phyloP scores from a whole-genome alignment of 2,888 invertebrate genomes.

The Leucania comma region DNA sequence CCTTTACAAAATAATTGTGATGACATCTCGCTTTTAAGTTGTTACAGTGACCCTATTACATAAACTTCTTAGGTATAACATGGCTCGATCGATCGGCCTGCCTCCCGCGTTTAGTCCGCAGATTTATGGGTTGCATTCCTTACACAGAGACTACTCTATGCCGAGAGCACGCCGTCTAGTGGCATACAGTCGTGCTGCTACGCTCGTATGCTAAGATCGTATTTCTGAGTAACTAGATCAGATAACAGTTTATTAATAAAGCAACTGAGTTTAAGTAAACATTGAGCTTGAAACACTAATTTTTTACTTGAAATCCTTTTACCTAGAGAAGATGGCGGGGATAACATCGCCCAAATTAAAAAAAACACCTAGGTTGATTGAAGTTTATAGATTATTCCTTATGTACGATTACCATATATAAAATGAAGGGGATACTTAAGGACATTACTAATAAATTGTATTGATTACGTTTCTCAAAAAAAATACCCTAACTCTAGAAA shows the following conservation, averaged over 20 bases:
- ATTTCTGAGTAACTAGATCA: slow-evolving; percentile 16
- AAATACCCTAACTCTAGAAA: too few relatives aligned
- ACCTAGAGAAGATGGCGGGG: too few relatives aligned
- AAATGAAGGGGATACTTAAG: too few relatives aligned
- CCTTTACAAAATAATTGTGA: background rate
- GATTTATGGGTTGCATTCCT: slow-evolving; percentile 33
- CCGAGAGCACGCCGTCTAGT: background rate
- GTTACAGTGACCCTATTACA: background rate
- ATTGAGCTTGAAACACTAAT: background rate
- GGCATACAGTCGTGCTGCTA: background rate
- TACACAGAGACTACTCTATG: background rate
- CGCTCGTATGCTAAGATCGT: slow-evolving; percentile 3
- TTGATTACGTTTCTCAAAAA: too few relatives aligned
- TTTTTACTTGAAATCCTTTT: background rate
- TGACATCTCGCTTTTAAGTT: background rate
- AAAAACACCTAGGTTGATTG: too few relatives aligned
- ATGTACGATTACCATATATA: too few relatives aligned
- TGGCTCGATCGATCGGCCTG: slow-evolving; percentile 28
- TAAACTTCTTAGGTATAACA: slow-evolving; percentile 5
- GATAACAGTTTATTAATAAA: background rate
- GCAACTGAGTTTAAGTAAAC: background rate
- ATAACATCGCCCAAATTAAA: too few relatives aligned
- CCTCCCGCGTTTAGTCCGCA: slow-evolving; percentile 4
- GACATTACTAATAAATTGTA: too few relatives aligned
- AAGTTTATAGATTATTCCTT: too few relatives aligned